A percentile compares a stretch with the other conserved stretches of the same genome.
phyloP scores from a whole-genome alignment of 1,140 invertebrate species.

The Lucilia cuprina region DNA sequence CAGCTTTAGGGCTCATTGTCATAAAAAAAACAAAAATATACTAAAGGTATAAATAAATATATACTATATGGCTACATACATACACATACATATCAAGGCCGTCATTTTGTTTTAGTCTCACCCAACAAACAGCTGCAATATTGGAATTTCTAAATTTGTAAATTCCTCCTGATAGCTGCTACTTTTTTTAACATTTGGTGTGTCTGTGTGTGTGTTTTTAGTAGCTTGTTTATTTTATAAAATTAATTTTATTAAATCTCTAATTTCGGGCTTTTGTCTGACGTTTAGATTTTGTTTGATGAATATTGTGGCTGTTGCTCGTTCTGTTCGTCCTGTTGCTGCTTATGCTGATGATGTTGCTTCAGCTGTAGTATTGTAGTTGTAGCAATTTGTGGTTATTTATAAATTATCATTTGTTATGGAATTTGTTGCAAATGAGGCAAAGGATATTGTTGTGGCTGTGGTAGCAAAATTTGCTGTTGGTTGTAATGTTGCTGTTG shows the following conservation, averaged over 20 bases:
- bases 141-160: background rate
- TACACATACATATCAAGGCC: background rate
- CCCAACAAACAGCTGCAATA: background rate
- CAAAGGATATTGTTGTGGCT: background rate
- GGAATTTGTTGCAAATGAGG: constrained; percentile 34
- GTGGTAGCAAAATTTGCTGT: background rate
- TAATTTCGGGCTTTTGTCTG: background rate
- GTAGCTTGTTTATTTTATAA: background rate
- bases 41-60: background rate
- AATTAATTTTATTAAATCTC: background rate
- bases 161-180: background rate
- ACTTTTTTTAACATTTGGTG: background rate
- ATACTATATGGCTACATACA: background rate
- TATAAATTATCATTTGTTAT: constrained; percentile 14
- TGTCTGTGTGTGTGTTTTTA: background rate
- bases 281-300: background rate
- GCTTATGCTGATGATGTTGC: too few species aligned
- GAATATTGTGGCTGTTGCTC: background rate
- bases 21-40: background rate
- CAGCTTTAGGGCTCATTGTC: constrained; percentile 1
- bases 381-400: background rate
- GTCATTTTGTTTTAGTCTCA: background rate
- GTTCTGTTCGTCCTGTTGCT: background rate
- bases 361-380: background rate
- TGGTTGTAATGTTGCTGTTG: background rate